phyloP scores from a whole-genome alignment of 2,888 invertebrate genomes.

The Morpho achilles region DNA sequence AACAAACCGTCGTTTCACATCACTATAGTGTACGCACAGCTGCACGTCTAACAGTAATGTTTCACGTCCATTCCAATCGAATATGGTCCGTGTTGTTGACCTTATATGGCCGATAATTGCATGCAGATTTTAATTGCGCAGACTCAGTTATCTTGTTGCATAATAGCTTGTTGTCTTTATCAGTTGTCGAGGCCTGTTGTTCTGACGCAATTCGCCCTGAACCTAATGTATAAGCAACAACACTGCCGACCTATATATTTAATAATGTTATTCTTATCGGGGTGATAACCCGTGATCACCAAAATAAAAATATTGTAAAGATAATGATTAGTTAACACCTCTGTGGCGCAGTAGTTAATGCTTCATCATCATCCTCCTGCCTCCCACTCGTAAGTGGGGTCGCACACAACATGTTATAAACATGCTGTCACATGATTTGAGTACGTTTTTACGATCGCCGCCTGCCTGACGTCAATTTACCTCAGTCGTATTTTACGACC shows the following conservation, averaged over 20 bases:
- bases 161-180: conserved; percentile 51
- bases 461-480: too few species aligned
- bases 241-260: conserved; percentile 21
- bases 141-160: conserved; percentile 60
- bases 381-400: too few species aligned
- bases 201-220: conserved; percentile 43
- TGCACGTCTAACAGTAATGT: conserved; percentile 11
- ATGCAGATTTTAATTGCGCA: conserved; percentile 47
- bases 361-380: too few species aligned
- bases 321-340: too few species aligned
- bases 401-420: too few species aligned
- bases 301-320: not conserved
- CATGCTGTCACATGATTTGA: too few species aligned
- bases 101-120: conserved; percentile 35
- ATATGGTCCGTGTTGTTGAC: conserved; percentile 33
- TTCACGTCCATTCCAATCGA: conserved; percentile 24
- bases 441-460: too few species aligned
- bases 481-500: too few species aligned
- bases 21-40: conserved; percentile 9
- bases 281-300: conserved; percentile 1
- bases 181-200: conserved; percentile 33
- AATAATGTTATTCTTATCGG: conserved; percentile 10
- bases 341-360: too few species aligned
- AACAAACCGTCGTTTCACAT: not conserved
- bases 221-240: conserved; percentile 11